These are phyloP conservation scores for Pachyuromys duprasi DNA, from an alignment of 2,797 vertebrate species.

Conservation along the genomic window DNA sequence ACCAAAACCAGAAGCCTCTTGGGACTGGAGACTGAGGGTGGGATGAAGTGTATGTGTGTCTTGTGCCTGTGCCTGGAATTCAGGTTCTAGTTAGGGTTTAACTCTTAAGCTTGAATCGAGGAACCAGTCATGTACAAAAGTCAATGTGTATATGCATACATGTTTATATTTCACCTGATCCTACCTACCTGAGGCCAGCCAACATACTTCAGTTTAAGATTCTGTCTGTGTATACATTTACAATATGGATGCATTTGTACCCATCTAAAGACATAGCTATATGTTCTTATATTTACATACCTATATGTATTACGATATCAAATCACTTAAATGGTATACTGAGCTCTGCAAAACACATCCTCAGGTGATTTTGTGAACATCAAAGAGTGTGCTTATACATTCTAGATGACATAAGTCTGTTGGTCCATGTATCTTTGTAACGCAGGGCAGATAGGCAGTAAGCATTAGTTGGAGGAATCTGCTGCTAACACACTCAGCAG, in stretches of 20 bases:
- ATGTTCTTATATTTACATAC: background rate
- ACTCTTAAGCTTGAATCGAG: background rate
- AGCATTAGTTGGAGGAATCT: background rate
- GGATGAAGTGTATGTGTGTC: background rate
- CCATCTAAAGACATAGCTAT: background rate
- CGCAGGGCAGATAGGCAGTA: background rate
- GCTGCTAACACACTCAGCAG: background rate
- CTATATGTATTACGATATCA: background rate
- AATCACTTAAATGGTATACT: background rate
- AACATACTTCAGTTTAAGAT: background rate
- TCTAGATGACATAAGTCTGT: background rate
- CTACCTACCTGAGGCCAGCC: background rate
- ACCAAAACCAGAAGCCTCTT: background rate
- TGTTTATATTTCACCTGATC: background rate
- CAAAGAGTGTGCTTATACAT: background rate
- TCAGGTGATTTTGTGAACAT: background rate
- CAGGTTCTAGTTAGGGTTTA: background rate
- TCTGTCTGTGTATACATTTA: rapidly evolving
- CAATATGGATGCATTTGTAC: background rate
- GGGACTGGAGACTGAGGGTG: background rate
- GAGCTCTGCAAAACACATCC: background rate
- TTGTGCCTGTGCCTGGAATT: background rate
- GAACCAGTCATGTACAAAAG: background rate
- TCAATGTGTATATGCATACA: background rate
- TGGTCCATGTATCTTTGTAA: background rate